These are phyloP conservation scores for Pilophorus perplexus DNA, from an alignment of 2,888 invertebrate genomes.

Conservation along the genomic window DNA sequence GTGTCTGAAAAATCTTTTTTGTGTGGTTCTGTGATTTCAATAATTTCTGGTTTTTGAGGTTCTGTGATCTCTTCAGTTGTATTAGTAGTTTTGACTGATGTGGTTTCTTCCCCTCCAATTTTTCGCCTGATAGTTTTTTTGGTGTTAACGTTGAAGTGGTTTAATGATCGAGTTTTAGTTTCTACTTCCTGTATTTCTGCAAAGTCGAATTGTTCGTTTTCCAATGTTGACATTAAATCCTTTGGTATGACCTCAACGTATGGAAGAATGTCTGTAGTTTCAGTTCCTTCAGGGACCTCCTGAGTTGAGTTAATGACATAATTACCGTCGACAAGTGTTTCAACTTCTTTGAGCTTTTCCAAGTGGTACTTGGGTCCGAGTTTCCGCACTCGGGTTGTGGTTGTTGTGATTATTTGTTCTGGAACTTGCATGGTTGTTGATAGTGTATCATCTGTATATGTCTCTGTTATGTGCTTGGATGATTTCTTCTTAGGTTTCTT, in stretches of 20 bases:
- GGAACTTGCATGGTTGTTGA: constrained; percentile 12
- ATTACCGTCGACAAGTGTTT: not conserved
- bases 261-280: not conserved
- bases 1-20: no score
- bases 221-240: not conserved
- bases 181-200: constrained; percentile 26
- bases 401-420: constrained; percentile 7
- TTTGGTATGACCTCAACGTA: constrained; percentile 4
- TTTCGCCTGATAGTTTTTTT: constrained; percentile 41
- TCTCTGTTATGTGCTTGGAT: not conserved
- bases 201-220: constrained; percentile 15
- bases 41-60: not conserved
- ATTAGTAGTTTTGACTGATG: constrained; percentile 30
- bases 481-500: not conserved
- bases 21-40: not conserved
- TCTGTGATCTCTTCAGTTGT: not conserved
- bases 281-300: not conserved
- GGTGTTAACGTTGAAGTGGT: constrained; percentile 6
- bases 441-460: not conserved
- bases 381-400: not conserved
- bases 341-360: not conserved
- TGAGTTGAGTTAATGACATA: constrained; percentile 20
- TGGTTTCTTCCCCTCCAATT: constrained; percentile 38
- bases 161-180: not conserved
- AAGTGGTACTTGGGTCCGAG: constrained; percentile 18